A percentile compares a stretch with the other conserved stretches of the same genome.
Evolutionary conservation across 2,113 vertebrate species (phyloP).

Genomic region (Naja naja): DNA sequence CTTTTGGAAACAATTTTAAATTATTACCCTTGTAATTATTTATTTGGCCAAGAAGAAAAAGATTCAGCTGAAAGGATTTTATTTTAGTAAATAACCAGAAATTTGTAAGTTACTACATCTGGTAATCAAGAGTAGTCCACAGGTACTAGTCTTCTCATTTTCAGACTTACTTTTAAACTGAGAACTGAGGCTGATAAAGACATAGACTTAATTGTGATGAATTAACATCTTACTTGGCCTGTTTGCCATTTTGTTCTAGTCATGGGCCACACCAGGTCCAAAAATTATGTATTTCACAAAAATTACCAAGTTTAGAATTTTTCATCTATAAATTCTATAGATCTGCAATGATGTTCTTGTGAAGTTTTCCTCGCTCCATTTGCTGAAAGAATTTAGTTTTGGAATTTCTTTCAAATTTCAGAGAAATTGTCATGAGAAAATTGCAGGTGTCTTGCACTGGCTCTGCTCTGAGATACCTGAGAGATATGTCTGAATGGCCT

Average conservation of each 20-base stretch:
- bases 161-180: background rate
- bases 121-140: background rate
- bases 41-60: background rate
- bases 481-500: background rate
- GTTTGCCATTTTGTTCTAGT: background rate
- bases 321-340: background rate
- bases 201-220: background rate
- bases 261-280: background rate
- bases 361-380: background rate
- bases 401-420: background rate
- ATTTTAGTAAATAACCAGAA: background rate
- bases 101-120: background rate
- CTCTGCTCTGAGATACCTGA: background rate
- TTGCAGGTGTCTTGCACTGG: background rate
- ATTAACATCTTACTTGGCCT: background rate
- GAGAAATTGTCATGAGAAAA: background rate
- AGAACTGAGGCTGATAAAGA: background rate
- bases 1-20: slow-evolving; percentile 2
- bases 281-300: background rate
- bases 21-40: slow-evolving; percentile 8
- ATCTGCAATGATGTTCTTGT: background rate
- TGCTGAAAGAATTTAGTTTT: background rate
- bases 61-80: background rate
- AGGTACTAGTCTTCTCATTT: background rate
- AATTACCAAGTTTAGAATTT: background rate